Evolutionary conservation across 2,113 vertebrate species (phyloP).

Genomic region (Axis porcinus): DNA sequence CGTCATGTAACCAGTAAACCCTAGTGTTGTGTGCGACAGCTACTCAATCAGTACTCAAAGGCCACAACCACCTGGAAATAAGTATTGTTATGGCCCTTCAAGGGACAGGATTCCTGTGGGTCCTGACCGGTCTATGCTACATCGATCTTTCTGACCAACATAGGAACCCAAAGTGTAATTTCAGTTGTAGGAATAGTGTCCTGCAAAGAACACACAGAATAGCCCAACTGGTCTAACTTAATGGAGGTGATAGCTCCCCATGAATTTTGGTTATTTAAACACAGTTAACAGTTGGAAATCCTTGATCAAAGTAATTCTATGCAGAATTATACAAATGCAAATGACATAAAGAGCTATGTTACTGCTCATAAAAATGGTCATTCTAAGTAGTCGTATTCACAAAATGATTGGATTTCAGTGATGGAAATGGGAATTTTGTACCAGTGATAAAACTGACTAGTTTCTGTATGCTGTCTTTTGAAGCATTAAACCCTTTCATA

Average conservation of each 20-base stretch:
- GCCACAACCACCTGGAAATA: neutral
- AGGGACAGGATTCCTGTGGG: neutral
- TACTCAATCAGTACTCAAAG: neutral
- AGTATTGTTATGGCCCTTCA: neutral
- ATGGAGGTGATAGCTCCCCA: neutral
- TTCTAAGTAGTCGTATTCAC: neutral
- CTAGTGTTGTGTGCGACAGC: neutral
- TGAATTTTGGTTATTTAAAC: neutral
- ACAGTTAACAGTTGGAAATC: neutral
- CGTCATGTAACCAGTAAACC: neutral
- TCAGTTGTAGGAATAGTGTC: neutral
- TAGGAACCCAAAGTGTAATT: neutral
- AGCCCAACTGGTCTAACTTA: neutral
- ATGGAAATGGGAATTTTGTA: neutral
- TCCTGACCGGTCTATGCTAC: neutral
- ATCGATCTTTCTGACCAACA: neutral
- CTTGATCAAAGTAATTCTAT: neutral
- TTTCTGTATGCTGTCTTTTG: neutral
- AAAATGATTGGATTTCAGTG: neutral
- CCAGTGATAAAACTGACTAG: neutral
- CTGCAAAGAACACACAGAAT: neutral
- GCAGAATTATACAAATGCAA: neutral
- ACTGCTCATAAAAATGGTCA: neutral
- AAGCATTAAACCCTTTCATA: neutral
- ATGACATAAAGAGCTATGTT: neutral